Evolutionary conservation across 2,113 vertebrate genomes (phyloP), one percentile per base, ranked within the genome.

Genomic region (Rostratula benghalensis): DNA sequence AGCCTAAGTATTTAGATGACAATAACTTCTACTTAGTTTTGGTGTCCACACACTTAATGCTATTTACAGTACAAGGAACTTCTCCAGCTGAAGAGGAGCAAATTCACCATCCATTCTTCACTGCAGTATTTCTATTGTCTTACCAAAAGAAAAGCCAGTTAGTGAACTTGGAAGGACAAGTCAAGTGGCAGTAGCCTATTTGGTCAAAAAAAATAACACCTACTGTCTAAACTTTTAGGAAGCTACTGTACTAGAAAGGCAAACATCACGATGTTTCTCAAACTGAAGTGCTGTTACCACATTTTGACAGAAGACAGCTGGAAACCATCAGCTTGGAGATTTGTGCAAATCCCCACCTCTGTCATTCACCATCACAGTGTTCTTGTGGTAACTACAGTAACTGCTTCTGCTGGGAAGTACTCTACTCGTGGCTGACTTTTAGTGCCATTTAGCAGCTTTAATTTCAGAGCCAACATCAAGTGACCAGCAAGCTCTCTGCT

Each of bases 51-150:
- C 76, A 97, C 64, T 85, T 77, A 94, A 93, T 87, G 63, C 90
- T 96, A 97, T 96, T 96, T 83, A 97, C 68, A 97, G 39, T 93
- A 96, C 91, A 96, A 93, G 85, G 89, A 97, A 88, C 85, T 63
- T 82, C 80, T 87, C 95, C 76, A 96, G 57, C 74, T 91, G 89
- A 17, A 79, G 86, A 87, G 86, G 95, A 91, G 90, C 37, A 77
- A 77, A 96, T 87, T 95, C 74, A 30, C 95, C 89, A 68, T 56
- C 88, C 30, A 88, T 95, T 96, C 93, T 87, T 84, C 60, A 97
- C 76, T 83, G 76, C 73, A 96, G 92, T 79, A 95, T 78, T 95
- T 96, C 79, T 95, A 73, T 54, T 81, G 45, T 61, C 57, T 92
- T 89, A 71, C 73, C 92, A 91, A 96, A 97, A 90, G 53, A 93